Evolutionary conservation across 2,797 vertebrate genomes (phyloP).

Genomic region (Sparidentex hasta): DNA sequence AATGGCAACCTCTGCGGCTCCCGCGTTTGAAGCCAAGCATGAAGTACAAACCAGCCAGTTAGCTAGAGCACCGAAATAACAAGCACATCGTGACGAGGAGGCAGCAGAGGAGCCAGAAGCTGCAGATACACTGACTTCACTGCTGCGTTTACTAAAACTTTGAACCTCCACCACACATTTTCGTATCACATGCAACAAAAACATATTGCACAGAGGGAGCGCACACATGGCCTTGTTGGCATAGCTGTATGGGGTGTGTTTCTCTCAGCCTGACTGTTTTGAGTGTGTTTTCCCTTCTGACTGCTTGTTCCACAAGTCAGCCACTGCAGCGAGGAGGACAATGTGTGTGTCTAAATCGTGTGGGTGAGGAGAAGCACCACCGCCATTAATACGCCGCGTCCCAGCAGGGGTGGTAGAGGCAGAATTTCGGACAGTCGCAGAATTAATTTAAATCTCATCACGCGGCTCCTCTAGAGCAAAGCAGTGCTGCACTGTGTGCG

Average conservation of each 20-base stretch:
- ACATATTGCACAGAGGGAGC: conserved; percentile 28
- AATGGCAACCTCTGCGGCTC: conserved; percentile 51
- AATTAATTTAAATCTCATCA: conserved; percentile 90
- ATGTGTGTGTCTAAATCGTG: conserved; percentile 53
- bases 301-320: conserved; percentile 63
- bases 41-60: conserved; percentile 43
- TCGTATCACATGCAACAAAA: conserved; percentile 11
- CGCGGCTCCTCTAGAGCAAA: conserved; percentile 76
- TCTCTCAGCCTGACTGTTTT: conserved; percentile 23
- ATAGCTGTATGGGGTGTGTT: conserved; percentile 36
- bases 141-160: conserved; percentile 32
- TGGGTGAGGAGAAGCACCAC: conserved; percentile 63
- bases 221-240: conserved; percentile 33
- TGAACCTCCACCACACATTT: conserved; percentile 14
- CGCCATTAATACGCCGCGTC: conserved; percentile 72
- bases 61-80: conserved; percentile 29
- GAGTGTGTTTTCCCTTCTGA: conserved; percentile 53
- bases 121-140: conserved; percentile 6
- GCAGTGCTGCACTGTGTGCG: conserved; percentile 74
- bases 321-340: conserved; percentile 68
- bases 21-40: conserved; percentile 45
- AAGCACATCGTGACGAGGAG: neutral
- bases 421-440: conserved; percentile 83
- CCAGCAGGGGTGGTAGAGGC: conserved; percentile 74
- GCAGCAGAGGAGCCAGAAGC: neutral